Evolutionary conservation across 1,140 invertebrate species (phyloP).

Genomic region (Euwallacea fornicatus): DNA sequence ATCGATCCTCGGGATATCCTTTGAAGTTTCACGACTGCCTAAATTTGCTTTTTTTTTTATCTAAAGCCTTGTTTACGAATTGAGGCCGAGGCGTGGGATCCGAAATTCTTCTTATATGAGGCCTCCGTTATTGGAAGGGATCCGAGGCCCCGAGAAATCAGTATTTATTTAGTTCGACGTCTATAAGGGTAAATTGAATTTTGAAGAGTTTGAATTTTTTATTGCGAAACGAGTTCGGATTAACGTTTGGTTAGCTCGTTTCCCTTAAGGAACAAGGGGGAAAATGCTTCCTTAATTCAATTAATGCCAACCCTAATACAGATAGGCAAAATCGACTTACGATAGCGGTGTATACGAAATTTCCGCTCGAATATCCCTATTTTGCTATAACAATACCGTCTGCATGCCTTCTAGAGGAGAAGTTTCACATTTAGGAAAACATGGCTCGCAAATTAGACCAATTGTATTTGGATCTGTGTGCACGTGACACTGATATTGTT

Average conservation of each 20-base stretch:
- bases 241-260: too few species aligned
- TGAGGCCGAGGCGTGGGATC: background rate
- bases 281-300: too few species aligned
- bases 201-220: too few species aligned
- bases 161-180: conserved; percentile 1
- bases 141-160: background rate
- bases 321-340: too few species aligned
- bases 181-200: background rate
- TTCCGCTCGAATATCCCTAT: too few species aligned
- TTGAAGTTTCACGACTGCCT: conserved; percentile 14
- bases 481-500: conserved; percentile 15
- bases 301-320: too few species aligned
- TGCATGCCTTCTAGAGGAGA: background rate
- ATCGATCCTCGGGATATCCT: conserved; percentile 15
- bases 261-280: too few species aligned
- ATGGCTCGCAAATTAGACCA: conserved; percentile 5
- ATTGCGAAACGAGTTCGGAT: too few species aligned
- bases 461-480: conserved; percentile 10
- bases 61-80: conserved; percentile 21
- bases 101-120: conserved; percentile 12
- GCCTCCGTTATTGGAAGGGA: conserved; percentile 4
- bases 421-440: background rate
- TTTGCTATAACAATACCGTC: too few species aligned
- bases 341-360: too few species aligned
- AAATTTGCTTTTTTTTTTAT: conserved; percentile 25